Percentiles rank a stretch among this genome's conserved stretches.
Conservation (phyloP, 1,140 invertebrate genomes). For the Lepidotrigona ventralis region DNA sequence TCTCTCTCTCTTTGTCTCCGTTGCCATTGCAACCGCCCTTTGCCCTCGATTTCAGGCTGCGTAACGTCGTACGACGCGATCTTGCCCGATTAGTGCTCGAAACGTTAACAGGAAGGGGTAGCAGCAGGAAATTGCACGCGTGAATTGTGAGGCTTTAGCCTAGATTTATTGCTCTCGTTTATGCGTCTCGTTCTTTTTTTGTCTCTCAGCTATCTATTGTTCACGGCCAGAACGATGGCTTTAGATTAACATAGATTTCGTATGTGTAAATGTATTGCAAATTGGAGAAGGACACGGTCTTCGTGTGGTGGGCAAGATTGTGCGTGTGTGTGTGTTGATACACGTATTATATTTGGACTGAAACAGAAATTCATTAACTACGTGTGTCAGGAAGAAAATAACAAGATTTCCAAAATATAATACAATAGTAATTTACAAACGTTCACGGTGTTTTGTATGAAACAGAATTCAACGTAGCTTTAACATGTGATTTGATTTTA, state of each 20-base stretch:
- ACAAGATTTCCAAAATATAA: too few species aligned
- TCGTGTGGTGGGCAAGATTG: too few species aligned
- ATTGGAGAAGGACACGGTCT: neutral
- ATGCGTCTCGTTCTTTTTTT: neutral
- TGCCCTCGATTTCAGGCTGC: slow-evolving; percentile 2
- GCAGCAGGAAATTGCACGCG: slow-evolving; percentile 21
- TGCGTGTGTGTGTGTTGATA: too few species aligned
- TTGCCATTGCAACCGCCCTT: neutral
- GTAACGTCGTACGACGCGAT: slow-evolving; percentile 30
- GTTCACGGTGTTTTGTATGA: too few species aligned
- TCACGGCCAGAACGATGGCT: neutral
- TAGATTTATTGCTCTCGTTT: neutral
- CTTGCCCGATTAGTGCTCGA: slow-evolving; percentile 43
- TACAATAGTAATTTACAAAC: too few species aligned
- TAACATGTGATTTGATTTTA: neutral
- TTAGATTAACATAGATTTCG: neutral
- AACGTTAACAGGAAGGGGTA: slow-evolving; percentile 2
- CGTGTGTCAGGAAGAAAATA: too few species aligned
- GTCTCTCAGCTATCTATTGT: neutral
- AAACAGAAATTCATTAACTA: neutral
- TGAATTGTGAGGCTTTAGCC: slow-evolving; percentile 24
- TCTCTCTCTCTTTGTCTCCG: too few species aligned
- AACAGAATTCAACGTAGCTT: too few species aligned
- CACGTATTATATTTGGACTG: too few species aligned
- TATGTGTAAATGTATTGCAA: neutral